phyloP scores from a whole-genome alignment of 2,888 invertebrate genomes.

The Macaria notata region DNA sequence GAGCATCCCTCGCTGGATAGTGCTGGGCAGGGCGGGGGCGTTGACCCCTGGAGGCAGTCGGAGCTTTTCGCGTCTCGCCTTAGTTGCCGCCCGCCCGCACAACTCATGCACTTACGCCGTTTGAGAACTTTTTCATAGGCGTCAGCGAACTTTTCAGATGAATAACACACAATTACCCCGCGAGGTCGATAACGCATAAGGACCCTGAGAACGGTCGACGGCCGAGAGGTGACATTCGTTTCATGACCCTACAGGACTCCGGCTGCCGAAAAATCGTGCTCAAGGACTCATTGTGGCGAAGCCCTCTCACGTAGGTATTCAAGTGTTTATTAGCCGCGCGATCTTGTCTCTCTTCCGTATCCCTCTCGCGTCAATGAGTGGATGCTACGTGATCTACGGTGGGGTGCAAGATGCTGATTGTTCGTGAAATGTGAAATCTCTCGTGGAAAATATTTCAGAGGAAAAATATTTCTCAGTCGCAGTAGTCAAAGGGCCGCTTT shows the following conservation, averaged over 20 bases:
- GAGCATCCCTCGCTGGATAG: slow-evolving; percentile 60
- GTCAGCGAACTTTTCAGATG: slow-evolving; percentile 14
- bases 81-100: slow-evolving; percentile 73
- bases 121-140: slow-evolving; percentile 17
- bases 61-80: slow-evolving; percentile 76
- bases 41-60: slow-evolving; percentile 73
- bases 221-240: slow-evolving; percentile 26
- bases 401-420: slow-evolving; percentile 1
- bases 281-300: slow-evolving; percentile 38
- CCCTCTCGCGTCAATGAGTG: slow-evolving; percentile 17
- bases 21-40: slow-evolving; percentile 74
- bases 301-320: slow-evolving; percentile 21
- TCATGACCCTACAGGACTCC: slow-evolving; percentile 27
- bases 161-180: slow-evolving; percentile 8
- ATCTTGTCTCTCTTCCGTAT: slow-evolving; percentile 10
- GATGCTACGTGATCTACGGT: slow-evolving; percentile 4
- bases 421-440: background rate
- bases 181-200: slow-evolving; percentile 18
- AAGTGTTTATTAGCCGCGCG: slow-evolving; percentile 30
- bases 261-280: slow-evolving; percentile 46
- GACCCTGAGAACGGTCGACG: slow-evolving; percentile 21
- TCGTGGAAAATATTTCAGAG: slow-evolving; percentile 1
- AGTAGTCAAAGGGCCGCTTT: slow-evolving; percentile 15
- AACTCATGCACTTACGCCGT: slow-evolving; percentile 44
- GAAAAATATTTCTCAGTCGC: slow-evolving; percentile 10